Base-by-base conservation (phyloP, 2,888 invertebrate species). In the Uloborus plumipes region DNA sequence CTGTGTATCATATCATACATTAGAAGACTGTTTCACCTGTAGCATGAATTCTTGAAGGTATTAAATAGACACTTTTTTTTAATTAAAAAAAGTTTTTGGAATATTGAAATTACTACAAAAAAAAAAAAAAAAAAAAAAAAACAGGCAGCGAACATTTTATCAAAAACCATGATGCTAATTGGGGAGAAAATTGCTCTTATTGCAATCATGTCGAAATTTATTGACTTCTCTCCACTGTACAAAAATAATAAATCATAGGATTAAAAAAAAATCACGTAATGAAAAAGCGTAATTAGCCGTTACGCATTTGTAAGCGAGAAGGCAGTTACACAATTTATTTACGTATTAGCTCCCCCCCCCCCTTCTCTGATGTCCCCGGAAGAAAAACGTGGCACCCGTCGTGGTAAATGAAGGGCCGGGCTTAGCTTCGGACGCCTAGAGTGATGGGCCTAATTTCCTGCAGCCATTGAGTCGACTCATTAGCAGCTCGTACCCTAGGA, bases 391-490 rank as follows among this genome's bases (percentile, higher is more conserved):
- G 49, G 39, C 39, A 31, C 71, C 58, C 71, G 49, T 59, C 6
- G 49, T 18, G 20, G 55, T 55, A 20, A 51, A 31, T 51, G 65
- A 58, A 49, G 65, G 65, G 62, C 31, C 9, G 61, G 61, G 9
- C 61, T 61, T 20, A 61, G 50, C 55, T 49, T 66, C 51, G 61
- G 51, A 49, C 59, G 20, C 18, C 31, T 50, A 67, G 75, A 75
- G 50, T 75, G 75, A 75, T 75, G 75, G 20, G 58, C 50, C 75
- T 75, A 75, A 75, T 75, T 75, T 75, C 75, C 75, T 75, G 75
- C 49, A 50, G 75, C 75, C 67, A 67, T 67, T 75, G 67, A 75
- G 16, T 50, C 49, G 59, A 31, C 67, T 75, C 75, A 75, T 75
- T 75, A 75, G 66, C 67, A 50, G 47, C 62, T 74, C 72, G 26